phyloP scores from a whole-genome alignment of 2,888 invertebrate genomes.

The Standfussiana lucernea region DNA sequence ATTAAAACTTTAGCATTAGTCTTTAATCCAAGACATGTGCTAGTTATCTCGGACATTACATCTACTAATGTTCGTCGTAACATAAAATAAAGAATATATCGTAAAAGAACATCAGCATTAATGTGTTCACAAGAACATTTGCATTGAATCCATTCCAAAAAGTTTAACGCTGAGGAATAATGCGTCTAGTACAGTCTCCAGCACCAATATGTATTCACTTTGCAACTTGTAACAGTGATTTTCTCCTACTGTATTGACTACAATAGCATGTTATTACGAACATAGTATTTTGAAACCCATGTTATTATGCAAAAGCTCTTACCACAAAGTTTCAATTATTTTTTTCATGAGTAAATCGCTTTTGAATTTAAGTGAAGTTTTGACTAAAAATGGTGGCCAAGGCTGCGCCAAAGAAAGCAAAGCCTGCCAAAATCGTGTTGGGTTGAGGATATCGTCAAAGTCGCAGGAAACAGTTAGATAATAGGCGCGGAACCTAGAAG shows the following conservation, averaged over 20 bases:
- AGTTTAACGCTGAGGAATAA: slow-evolving; percentile 37
- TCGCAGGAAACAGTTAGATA: neutral
- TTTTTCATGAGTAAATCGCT: neutral
- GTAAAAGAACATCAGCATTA: slow-evolving; percentile 26
- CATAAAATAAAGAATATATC: slow-evolving; percentile 8
- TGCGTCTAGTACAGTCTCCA: slow-evolving; percentile 35
- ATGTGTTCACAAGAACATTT: slow-evolving; percentile 51
- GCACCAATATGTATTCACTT: neutral
- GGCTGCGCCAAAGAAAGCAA: neutral
- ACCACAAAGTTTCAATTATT: neutral
- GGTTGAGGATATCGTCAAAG: neutral
- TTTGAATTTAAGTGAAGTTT: neutral
- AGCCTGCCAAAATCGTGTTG: neutral
- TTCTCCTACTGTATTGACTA: neutral
- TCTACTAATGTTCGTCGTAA: slow-evolving; percentile 41
- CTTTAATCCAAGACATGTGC: slow-evolving; percentile 9
- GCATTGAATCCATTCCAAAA: slow-evolving; percentile 50
- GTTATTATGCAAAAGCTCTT: neutral
- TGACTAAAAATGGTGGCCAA: neutral
- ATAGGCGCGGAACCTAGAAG: neutral
- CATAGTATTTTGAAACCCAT: neutral
- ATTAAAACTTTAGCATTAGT: slow-evolving; percentile 9
- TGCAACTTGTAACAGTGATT: neutral
- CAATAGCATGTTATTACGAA: neutral
- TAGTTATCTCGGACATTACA: slow-evolving; percentile 24